Conservation (phyloP, 2,797 vertebrate genomes). For the Sitta carolinensis region DNA sequence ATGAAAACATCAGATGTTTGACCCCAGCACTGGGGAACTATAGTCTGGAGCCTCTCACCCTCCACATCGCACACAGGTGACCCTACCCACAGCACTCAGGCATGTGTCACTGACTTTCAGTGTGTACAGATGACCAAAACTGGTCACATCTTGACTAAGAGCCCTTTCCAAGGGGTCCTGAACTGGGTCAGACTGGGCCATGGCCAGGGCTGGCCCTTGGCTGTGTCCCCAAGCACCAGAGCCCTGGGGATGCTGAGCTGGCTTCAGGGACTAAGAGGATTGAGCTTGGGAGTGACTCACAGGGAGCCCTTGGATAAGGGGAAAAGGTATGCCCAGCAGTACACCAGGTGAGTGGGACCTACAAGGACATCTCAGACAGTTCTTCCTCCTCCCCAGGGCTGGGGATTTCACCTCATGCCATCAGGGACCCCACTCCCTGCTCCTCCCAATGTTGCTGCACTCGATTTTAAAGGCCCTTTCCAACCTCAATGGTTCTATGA, state of each 20-base stretch:
- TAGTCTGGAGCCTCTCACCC: neutral
- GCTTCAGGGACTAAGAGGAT: conserved; percentile 39
- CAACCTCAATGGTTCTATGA: neutral
- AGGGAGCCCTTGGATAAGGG: neutral
- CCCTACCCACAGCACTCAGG: no score
- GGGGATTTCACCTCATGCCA: neutral
- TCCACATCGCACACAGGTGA: rapidly evolving
- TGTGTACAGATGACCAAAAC: rapidly evolving
- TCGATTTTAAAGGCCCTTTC: neutral
- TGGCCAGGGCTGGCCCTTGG: neutral
- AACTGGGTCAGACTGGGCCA: neutral
- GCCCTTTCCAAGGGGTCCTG: neutral
- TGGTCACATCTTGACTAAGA: neutral
- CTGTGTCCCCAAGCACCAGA: neutral
- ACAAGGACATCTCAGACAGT: neutral
- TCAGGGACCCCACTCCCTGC: neutral
- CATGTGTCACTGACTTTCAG: rapidly evolving
- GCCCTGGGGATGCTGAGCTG: neutral
- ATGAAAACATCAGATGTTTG: neutral
- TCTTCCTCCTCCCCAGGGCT: neutral
- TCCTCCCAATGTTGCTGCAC: rapidly evolving
- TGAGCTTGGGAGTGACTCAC: neutral
- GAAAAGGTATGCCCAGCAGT: neutral
- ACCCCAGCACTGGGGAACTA: neutral
- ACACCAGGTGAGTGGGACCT: neutral